Conservation (phyloP, 1,140 invertebrate species). For the Lanistes nyassanus region DNA sequence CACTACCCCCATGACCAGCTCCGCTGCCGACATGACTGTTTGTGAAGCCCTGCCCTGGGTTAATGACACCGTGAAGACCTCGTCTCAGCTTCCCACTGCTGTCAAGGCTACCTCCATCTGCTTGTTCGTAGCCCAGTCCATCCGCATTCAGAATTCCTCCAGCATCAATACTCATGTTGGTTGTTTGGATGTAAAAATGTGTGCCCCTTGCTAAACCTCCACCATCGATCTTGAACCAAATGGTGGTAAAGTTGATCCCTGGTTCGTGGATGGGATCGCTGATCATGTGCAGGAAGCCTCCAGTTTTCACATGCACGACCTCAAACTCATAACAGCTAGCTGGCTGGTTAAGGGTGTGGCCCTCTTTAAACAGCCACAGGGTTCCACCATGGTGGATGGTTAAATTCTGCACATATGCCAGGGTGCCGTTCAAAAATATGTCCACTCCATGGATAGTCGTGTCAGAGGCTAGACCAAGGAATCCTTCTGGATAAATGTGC, state of each 20-base stretch:
- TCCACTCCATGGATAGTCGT: constrained; percentile 48
- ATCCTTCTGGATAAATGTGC: constrained; percentile 51
- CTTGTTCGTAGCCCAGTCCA: constrained; percentile 47
- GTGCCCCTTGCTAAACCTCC: constrained; percentile 50
- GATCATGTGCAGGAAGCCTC: constrained; percentile 52
- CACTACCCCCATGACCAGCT: constrained; percentile 55
- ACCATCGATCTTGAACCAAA: constrained; percentile 47
- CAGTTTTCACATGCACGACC: constrained; percentile 51
- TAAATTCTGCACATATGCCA: constrained; percentile 50
- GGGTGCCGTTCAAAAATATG: constrained; percentile 54
- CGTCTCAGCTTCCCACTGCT: constrained; percentile 14
- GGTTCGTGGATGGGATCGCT: constrained; percentile 45
- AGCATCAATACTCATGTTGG: constrained; percentile 52
- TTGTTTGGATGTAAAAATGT: constrained; percentile 43
- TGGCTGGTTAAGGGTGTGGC: constrained; percentile 33
- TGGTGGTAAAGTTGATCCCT: constrained; percentile 44
- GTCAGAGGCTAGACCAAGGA: constrained; percentile 49
- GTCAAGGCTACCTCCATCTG: constrained; percentile 34
- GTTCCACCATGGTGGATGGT: constrained; percentile 51
- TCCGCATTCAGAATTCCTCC: constrained; percentile 47
- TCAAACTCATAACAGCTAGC: constrained; percentile 46
- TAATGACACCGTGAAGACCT: constrained; percentile 50
- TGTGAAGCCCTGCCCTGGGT: constrained; percentile 46
- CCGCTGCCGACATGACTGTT: constrained; percentile 35
- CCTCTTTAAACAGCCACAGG: constrained; percentile 46